Evolutionary conservation across 2,888 invertebrate genomes (phyloP).

Genomic region (Penaeus monodon): DNA sequence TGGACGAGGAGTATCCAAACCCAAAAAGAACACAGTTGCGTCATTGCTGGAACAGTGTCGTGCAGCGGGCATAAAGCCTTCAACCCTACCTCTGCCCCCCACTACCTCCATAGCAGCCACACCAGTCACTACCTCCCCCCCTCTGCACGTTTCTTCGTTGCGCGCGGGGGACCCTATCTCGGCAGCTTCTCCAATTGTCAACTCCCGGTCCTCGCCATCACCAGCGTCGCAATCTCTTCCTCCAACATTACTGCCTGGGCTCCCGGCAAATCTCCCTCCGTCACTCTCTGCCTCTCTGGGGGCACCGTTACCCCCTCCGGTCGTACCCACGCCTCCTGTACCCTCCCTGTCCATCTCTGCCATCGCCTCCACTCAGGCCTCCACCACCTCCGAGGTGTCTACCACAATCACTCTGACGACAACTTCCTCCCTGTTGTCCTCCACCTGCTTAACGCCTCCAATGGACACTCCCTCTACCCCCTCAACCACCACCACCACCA

Average conservation of each 20-base stretch:
- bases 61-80: slow-evolving; percentile 73
- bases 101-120: slow-evolving; percentile 51
- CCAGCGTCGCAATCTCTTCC: slow-evolving; percentile 50
- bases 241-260: slow-evolving; percentile 35
- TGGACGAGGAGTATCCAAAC: slow-evolving; percentile 88
- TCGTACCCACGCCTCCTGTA: slow-evolving; percentile 55
- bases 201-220: slow-evolving; percentile 44
- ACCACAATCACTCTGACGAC: slow-evolving; percentile 1
- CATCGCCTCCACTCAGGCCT: slow-evolving; percentile 15
- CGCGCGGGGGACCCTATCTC: slow-evolving; percentile 35
- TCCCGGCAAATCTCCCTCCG: slow-evolving; percentile 29
- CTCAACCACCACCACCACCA: slow-evolving; percentile 9
- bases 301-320: slow-evolving; percentile 54
- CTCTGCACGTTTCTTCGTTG: slow-evolving; percentile 27
- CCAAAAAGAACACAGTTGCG: slow-evolving; percentile 92
- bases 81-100: slow-evolving; percentile 63
- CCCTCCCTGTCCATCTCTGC: slow-evolving; percentile 56
- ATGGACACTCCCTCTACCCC: background rate
- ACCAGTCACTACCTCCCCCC: slow-evolving; percentile 49
- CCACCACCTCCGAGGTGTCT: background rate
- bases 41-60: slow-evolving; percentile 88
- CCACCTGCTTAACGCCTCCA: background rate
- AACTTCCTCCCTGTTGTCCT: background rate
- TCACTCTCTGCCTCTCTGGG: slow-evolving; percentile 43
- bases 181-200: slow-evolving; percentile 27